Evolutionary conservation across 37 sponge, comb jelly and placozoan genomes (phyloP).

Genomic region (Aphrocallistes beatrix): DNA sequence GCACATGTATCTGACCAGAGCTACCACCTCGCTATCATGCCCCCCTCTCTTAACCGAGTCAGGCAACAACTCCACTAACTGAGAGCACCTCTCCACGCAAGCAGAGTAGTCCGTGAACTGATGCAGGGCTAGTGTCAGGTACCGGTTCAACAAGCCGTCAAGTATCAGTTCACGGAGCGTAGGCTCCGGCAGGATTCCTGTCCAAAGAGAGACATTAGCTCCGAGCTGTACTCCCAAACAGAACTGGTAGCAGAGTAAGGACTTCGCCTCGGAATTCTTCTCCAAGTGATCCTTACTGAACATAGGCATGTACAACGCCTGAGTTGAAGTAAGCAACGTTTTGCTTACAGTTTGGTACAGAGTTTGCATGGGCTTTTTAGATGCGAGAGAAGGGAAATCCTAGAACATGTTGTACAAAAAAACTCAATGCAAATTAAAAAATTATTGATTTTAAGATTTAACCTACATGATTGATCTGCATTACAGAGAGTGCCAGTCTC

Average conservation of each 20-base stretch:
- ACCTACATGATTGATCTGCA: background rate
- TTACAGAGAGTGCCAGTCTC: background rate
- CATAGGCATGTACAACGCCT: constrained; percentile 8
- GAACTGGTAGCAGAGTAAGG: background rate
- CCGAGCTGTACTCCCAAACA: constrained; percentile 26
- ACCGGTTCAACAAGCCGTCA: constrained; percentile 61
- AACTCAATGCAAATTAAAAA: background rate
- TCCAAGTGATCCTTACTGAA: constrained; percentile 13
- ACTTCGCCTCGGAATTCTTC: background rate
- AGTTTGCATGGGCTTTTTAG: background rate
- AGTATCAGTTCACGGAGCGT: constrained; percentile 36
- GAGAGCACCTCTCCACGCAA: background rate
- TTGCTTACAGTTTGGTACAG: background rate
- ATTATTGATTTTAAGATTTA: background rate
- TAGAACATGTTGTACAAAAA: background rate
- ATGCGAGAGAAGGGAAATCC: background rate
- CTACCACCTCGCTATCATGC: background rate
- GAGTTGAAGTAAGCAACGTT: background rate
- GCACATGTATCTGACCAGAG: constrained; percentile 8
- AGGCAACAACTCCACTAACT: background rate
- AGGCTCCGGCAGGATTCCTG: constrained; percentile 25
- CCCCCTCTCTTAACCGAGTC: background rate
- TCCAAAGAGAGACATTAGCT: constrained; percentile 42
- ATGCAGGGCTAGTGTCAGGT: background rate
- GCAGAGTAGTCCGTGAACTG: background rate